Evolutionary conservation across 2,113 vertebrate species (phyloP).

Genomic region (Oceanodroma tethys): DNA sequence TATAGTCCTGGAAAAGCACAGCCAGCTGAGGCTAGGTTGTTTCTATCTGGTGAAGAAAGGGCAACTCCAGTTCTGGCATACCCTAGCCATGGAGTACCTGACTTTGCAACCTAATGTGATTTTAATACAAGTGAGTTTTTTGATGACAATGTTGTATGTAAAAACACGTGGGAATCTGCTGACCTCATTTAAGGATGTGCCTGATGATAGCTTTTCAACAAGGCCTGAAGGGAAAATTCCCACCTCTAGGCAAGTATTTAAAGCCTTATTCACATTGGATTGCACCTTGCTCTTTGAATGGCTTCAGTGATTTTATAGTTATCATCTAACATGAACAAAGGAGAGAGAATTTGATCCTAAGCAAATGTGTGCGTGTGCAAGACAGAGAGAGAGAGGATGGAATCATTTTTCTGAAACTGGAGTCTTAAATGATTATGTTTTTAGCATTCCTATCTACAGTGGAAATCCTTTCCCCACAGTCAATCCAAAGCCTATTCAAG

Average conservation of each 20-base stretch:
- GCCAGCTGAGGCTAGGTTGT: not conserved
- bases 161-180: not conserved
- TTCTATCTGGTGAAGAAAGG: not conserved
- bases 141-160: not conserved
- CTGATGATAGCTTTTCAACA: slow-evolving; percentile 27
- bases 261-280: not conserved
- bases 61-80: not conserved
- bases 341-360: slow-evolving; percentile 4
- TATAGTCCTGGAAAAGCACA: not conserved
- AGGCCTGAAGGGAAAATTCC: not conserved
- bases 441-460: slow-evolving; percentile 2
- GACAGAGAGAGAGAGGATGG: not conserved
- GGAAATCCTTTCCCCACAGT: slow-evolving; percentile 43
- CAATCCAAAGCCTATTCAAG: slow-evolving; percentile 2
- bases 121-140: not conserved
- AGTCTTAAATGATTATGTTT: not conserved
- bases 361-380: not conserved
- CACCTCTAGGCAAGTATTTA: not conserved
- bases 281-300: not conserved
- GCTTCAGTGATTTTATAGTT: not conserved
- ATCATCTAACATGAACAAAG: not conserved
- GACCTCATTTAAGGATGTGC: not conserved
- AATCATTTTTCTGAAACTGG: slow-evolving; percentile 2
- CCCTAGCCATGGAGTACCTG: not conserved
- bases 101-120: not conserved